Evolutionary conservation across 2,113 vertebrate species (phyloP).

Genomic region (Macaca mulatta): DNA sequence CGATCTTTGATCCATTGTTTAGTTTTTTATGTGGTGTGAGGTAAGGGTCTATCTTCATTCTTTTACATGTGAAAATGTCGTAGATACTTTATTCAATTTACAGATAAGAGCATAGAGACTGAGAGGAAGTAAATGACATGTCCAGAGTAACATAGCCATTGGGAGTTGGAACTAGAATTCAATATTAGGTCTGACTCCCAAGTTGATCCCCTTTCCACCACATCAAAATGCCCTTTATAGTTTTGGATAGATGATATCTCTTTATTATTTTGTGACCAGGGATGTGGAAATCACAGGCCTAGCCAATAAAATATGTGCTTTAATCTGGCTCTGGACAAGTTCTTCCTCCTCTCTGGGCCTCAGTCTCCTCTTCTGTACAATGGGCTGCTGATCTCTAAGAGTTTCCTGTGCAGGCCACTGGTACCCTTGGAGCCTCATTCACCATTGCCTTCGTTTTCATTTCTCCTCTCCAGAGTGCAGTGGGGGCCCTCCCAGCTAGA

Average conservation of each 20-base stretch:
- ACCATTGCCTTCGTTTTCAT: too few species aligned
- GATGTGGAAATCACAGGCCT: not conserved
- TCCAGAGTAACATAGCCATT: not conserved
- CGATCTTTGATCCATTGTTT: not conserved
- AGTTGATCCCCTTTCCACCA: not conserved
- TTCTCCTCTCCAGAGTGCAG: not conserved
- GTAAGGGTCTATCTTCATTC: not conserved
- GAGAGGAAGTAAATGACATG: not conserved
- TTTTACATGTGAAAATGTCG: not conserved
- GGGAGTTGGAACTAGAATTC: not conserved
- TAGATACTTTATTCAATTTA: not conserved
- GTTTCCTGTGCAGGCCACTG: not conserved
- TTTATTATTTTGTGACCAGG: not conserved
- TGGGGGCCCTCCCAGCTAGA: not conserved
- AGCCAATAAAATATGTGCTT: not conserved
- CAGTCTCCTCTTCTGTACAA: not conserved
- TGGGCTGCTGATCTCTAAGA: not conserved
- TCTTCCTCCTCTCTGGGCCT: not conserved
- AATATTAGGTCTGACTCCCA: not conserved
- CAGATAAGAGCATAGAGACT: not conserved
- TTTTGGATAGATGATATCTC: not conserved
- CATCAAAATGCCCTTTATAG: not conserved
- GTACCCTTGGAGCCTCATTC: rapidly evolving
- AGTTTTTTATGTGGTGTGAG: not conserved
- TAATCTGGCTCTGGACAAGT: not conserved